Conservation (phyloP, 1,140 invertebrate genomes). For the Calephelis nemesis region DNA sequence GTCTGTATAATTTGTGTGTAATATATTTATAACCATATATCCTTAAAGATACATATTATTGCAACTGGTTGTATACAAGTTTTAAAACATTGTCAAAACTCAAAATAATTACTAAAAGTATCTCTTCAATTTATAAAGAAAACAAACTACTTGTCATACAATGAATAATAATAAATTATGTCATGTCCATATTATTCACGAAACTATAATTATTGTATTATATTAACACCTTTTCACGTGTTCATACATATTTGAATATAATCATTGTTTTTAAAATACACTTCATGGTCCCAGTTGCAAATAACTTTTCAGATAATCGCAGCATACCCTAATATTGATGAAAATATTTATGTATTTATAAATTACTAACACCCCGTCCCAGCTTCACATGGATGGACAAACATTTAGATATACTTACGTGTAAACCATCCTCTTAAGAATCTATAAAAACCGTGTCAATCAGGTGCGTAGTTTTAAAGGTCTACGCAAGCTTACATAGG, state of each 20-base stretch:
- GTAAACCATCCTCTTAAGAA: too few relatives aligned
- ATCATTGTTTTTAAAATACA: constrained; percentile 33
- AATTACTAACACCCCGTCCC: too few relatives aligned
- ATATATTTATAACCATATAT: constrained; percentile 9
- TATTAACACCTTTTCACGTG: constrained; percentile 56
- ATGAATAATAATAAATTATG: constrained; percentile 18
- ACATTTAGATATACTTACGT: too few relatives aligned
- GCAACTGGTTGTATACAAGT: background rate
- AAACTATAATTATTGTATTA: constrained; percentile 19
- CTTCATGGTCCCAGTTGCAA: background rate
- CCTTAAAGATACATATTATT: background rate
- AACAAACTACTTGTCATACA: background rate
- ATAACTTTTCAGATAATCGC: too few relatives aligned
- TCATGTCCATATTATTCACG: constrained; percentile 5
- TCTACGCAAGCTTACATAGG: too few relatives aligned
- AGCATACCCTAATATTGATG: too few relatives aligned
- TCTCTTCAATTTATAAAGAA: background rate
- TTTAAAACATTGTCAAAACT: background rate
- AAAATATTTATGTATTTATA: too few relatives aligned
- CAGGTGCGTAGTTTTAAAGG: too few relatives aligned
- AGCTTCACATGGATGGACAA: too few relatives aligned
- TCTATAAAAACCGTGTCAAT: too few relatives aligned
- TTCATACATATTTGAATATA: constrained; percentile 55
- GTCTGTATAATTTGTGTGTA: too few relatives aligned
- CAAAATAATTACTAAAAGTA: background rate